phyloP scores from a whole-genome alignment of 2,888 invertebrate genomes.

The Lepidochitona cinerea region DNA sequence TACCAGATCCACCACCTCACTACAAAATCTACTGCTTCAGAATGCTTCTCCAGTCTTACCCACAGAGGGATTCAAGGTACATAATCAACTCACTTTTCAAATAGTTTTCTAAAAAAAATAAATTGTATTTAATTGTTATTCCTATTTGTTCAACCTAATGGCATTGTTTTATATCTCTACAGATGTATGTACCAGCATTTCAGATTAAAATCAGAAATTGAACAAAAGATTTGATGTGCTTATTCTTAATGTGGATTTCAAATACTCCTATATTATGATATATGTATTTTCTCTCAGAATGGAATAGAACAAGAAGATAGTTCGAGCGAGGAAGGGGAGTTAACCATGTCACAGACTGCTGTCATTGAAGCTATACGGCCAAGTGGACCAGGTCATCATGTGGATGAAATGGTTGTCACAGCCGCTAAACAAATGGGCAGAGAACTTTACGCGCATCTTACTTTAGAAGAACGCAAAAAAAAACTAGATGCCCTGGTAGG shows the following conservation, averaged over 20 bases:
- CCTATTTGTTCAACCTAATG: background rate
- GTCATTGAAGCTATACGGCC: background rate
- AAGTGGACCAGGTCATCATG: constrained; percentile 32
- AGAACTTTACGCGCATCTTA: constrained; percentile 82
- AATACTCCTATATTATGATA: too few species aligned
- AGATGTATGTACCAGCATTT: too few species aligned
- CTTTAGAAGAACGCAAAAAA: constrained; percentile 79
- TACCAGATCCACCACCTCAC: constrained; percentile 43
- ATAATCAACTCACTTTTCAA: too few species aligned
- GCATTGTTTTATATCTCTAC: too few species aligned
- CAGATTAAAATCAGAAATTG: too few species aligned
- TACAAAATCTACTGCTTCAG: constrained; percentile 30
- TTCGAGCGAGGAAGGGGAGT: constrained; percentile 8
- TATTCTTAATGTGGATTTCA: too few species aligned
- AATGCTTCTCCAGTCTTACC: constrained; percentile 14
- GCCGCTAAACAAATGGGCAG: constrained; percentile 90
- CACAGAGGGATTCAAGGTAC: constrained; percentile 6
- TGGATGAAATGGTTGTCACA: constrained; percentile 79
- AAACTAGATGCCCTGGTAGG: constrained; percentile 91
- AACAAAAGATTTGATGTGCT: too few species aligned
- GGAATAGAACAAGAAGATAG: constrained; percentile 1
- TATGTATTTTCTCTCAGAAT: constrained; percentile 3
- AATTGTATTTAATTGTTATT: background rate
- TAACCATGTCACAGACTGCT: background rate
- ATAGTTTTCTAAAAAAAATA: too few species aligned